Base-by-base conservation (phyloP, 2,113 vertebrate species). In the Hippolais icterina region DNA sequence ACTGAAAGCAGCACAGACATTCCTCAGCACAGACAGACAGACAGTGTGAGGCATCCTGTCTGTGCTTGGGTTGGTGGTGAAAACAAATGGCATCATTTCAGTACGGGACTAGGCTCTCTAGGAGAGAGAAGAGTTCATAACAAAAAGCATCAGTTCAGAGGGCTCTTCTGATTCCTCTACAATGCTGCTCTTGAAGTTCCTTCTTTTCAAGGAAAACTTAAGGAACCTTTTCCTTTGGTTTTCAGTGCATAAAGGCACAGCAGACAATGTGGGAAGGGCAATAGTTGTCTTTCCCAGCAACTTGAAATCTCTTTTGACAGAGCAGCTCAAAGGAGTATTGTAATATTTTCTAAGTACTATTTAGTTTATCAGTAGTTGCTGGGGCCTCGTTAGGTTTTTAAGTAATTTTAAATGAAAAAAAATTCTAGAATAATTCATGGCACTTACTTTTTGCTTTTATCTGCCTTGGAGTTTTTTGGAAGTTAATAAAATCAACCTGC, bases 401-500 rank as follows among this genome's bases (percentile, higher is more conserved):
- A 88, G 56, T 80, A 9, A 77, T 83, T 95, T 96, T 42, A 78
- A 88, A 83, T 72, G 22, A 54, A 96, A 90, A 90, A 75, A 56
- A 70, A 1, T 20, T 23, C 20, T 46, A n/a, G 25, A 70, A 52
- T 85, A 71, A 91, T 74, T 92, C 68, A 79, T 83, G 47, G 16
- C n/a, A 54, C 25, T 65, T 75, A 33, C 29, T 61, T 91, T 70
- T 56, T 70, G 16, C 18, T 94, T 83, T 83, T 35, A 33, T 77
- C 49, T 86, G 57, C 65, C 46, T 84, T 82, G 50, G 57, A 77
- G n/a, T 29, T 80, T 91, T 72, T 66, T 77, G 65, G 47, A 93
- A 90, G 79, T 74, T 88, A 93, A 87, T 85, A 90, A 92, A 96
- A 96, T 68, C 72, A 94, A 91, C 86, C 71, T 84, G 63, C 78